Evolutionary conservation across 2,888 invertebrate genomes (phyloP).

Genomic region (Elegia similella): DNA sequence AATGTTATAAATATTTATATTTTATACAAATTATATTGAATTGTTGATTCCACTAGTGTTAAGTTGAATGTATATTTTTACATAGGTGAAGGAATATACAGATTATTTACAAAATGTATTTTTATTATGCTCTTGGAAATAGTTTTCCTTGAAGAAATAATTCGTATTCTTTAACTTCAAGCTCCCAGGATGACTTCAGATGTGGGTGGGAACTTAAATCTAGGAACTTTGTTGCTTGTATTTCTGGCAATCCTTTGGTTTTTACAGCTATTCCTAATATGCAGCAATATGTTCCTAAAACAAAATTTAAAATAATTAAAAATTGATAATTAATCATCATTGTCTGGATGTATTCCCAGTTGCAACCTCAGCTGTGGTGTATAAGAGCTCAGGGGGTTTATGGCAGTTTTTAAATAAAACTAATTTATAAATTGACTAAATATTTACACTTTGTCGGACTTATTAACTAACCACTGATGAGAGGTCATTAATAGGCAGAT

Average conservation of each 20-base stretch:
- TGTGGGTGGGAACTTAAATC: slow-evolving; percentile 56
- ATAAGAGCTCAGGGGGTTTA: too few species aligned
- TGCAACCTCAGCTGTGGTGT: too few species aligned
- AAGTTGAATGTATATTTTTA: slow-evolving; percentile 36
- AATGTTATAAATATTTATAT: slow-evolving; percentile 16
- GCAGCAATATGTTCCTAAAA: slow-evolving; percentile 68
- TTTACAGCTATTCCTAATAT: slow-evolving; percentile 65
- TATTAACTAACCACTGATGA: too few species aligned
- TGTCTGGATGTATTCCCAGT: neutral
- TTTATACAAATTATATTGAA: slow-evolving; percentile 18
- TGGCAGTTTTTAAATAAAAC: too few species aligned
- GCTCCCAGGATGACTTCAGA: slow-evolving; percentile 62
- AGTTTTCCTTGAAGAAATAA: slow-evolving; percentile 57
- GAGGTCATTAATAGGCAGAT: too few species aligned
- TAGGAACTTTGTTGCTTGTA: slow-evolving; percentile 65
- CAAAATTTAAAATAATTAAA: neutral
- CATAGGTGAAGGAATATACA: slow-evolving; percentile 51
- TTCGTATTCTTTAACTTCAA: slow-evolving; percentile 64
- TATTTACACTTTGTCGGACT: too few species aligned
- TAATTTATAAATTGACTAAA: too few species aligned
- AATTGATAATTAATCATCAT: neutral
- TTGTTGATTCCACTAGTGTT: slow-evolving; percentile 42
- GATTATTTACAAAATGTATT: slow-evolving; percentile 35
- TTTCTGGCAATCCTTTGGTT: slow-evolving; percentile 66
- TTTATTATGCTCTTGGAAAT: slow-evolving; percentile 39